Conservation (phyloP, 2,888 invertebrate species). For the Drosophila multiciliata region DNA sequence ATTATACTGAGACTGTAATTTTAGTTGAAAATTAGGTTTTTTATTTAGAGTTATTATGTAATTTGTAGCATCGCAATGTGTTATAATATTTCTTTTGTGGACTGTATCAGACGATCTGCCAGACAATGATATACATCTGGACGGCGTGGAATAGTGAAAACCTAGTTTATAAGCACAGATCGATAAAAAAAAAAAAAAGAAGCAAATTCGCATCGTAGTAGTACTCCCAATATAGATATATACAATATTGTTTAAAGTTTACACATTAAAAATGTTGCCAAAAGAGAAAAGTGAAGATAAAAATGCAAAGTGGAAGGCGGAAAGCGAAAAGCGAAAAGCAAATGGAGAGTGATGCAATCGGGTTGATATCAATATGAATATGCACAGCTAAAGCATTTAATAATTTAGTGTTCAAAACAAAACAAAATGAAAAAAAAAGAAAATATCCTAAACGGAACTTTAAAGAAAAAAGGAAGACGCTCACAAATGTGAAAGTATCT, state of each 20-base stretch:
- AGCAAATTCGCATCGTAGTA: slow-evolving; percentile 17
- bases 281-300: slow-evolving; percentile 38
- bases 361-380: slow-evolving; percentile 36
- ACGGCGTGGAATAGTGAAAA: slow-evolving; percentile 40
- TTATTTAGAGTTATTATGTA: slow-evolving; percentile 63
- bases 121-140: slow-evolving; percentile 26
- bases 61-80: slow-evolving; percentile 62
- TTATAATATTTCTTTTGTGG: slow-evolving; percentile 47
- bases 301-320: slow-evolving; percentile 8
- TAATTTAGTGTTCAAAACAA: slow-evolving; percentile 55
- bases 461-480: slow-evolving; percentile 9
- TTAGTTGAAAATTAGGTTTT: slow-evolving; percentile 68
- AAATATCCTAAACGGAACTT: slow-evolving; percentile 24
- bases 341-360: slow-evolving; percentile 29
- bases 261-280: slow-evolving; percentile 74
- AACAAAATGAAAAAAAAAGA: slow-evolving; percentile 22
- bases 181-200: slow-evolving; percentile 36
- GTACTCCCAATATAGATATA: slow-evolving; percentile 18
- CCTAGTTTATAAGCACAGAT: slow-evolving; percentile 57
- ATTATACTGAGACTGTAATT: slow-evolving; percentile 75
- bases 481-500: slow-evolving; percentile 58
- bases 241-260: slow-evolving; percentile 49
- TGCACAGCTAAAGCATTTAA: slow-evolving; percentile 69
- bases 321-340: neutral
- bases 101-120: slow-evolving; percentile 58